Conservation (phyloP, 2,113 vertebrate species). For the Hirundichthys speculiger region DNA sequence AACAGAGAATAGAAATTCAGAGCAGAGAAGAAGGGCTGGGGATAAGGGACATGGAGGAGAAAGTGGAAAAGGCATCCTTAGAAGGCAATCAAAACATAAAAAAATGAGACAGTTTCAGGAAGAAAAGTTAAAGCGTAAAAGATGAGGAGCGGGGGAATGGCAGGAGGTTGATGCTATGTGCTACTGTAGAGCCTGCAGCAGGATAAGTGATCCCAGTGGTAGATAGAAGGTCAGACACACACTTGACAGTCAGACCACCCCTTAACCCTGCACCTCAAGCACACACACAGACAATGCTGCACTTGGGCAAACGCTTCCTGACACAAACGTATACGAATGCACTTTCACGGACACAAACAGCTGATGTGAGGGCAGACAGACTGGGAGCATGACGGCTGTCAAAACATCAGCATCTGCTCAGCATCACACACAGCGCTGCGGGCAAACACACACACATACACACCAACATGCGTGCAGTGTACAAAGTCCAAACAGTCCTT, state of each 20-base stretch:
- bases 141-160: not conserved
- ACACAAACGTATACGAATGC: conserved; percentile 11
- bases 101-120: conserved; percentile 12
- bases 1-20: conserved; percentile 26
- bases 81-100: conserved; percentile 27
- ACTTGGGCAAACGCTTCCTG: not conserved
- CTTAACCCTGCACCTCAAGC: conserved; percentile 53
- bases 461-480: conserved; percentile 50
- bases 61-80: conserved; percentile 19
- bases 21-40: conserved; percentile 12
- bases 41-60: conserved; percentile 22
- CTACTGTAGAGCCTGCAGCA: conserved; percentile 44
- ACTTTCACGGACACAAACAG: conserved; percentile 13
- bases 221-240: conserved; percentile 68
- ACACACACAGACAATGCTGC: conserved; percentile 13
- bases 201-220: conserved; percentile 73
- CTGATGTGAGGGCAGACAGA: conserved; percentile 59
- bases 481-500: conserved; percentile 49
- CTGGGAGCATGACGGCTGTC: conserved; percentile 67
- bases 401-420: conserved; percentile 75
- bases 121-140: conserved; percentile 31
- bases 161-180: conserved; percentile 41
- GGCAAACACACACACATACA: conserved; percentile 56
- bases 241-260: conserved; percentile 58
- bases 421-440: conserved; percentile 56